phyloP scores from a whole-genome alignment of 2,888 invertebrate genomes.

The Cryptus armator region DNA sequence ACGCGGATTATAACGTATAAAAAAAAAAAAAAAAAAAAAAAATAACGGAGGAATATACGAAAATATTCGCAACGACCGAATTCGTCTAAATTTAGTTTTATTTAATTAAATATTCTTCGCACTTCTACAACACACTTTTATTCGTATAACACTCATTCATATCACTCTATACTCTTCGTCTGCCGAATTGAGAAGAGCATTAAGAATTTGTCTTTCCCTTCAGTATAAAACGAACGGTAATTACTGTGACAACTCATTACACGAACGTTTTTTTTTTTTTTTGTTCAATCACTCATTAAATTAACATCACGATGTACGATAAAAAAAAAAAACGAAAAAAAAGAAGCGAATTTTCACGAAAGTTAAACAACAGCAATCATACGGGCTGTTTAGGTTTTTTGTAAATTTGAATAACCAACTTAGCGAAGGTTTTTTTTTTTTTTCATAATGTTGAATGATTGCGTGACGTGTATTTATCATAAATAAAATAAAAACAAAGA shows the following conservation, averaged over 20 bases:
- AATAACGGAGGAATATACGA: slow-evolving; percentile 32
- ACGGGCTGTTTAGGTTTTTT: slow-evolving; percentile 4
- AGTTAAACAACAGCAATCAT: slow-evolving; percentile 21
- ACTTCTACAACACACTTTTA: slow-evolving; percentile 83
- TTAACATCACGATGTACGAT: slow-evolving; percentile 30
- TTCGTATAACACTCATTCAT: slow-evolving; percentile 79
- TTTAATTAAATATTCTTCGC: slow-evolving; percentile 84
- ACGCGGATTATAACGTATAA: neutral
- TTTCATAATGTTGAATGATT: slow-evolving; percentile 6
- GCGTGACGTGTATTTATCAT: slow-evolving; percentile 7
- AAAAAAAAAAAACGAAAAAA: slow-evolving; percentile 17
- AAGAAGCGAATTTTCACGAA: slow-evolving; percentile 32
- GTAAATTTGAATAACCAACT: slow-evolving; percentile 12
- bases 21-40: neutral
- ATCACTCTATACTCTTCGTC: slow-evolving; percentile 76
- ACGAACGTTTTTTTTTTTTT: slow-evolving; percentile 42
- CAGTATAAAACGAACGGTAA: slow-evolving; percentile 52
- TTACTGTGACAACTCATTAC: slow-evolving; percentile 29
- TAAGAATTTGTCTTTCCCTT: slow-evolving; percentile 47
- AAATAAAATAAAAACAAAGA: slow-evolving; percentile 28
- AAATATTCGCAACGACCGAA: slow-evolving; percentile 31
- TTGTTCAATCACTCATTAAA: slow-evolving; percentile 17
- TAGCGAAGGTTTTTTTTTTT: neutral
- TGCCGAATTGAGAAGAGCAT: slow-evolving; percentile 66
- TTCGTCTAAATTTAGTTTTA: slow-evolving; percentile 81